Percentiles rank a stretch among this genome's conserved stretches.
Evolutionary conservation across 2,113 vertebrate species (phyloP).

Genomic region (Gasterosteus nipponicus): DNA sequence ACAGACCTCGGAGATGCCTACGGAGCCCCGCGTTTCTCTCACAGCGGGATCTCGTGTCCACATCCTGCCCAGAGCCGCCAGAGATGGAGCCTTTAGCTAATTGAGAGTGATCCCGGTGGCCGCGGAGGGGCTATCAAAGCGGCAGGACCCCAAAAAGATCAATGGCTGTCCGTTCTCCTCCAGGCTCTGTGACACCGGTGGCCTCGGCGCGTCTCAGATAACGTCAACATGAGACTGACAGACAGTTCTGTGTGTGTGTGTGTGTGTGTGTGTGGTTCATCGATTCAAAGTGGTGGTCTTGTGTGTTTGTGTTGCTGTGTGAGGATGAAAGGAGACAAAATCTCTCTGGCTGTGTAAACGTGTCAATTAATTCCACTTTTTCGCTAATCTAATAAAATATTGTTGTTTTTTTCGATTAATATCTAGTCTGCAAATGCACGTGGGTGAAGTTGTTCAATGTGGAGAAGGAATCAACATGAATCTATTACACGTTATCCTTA

Average conservation of each 20-base stretch:
- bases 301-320: slow-evolving; percentile 7
- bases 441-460: background rate
- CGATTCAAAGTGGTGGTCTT: slow-evolving; percentile 1
- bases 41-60: slow-evolving; percentile 68
- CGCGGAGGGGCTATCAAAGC: slow-evolving; percentile 50
- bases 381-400: background rate
- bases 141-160: slow-evolving; percentile 37
- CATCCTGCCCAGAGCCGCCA: slow-evolving; percentile 66
- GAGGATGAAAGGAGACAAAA: background rate
- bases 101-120: slow-evolving; percentile 56
- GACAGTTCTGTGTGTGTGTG: slow-evolving; percentile 7
- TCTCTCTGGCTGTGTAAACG: slow-evolving; percentile 8
- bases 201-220: slow-evolving; percentile 58
- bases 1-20: slow-evolving; percentile 53
- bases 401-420: background rate
- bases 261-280: slow-evolving; percentile 2
- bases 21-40: slow-evolving; percentile 40
- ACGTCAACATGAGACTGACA: slow-evolving; percentile 31
- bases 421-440: too few species aligned
- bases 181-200: slow-evolving; percentile 27
- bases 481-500: background rate
- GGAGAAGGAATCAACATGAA: background rate
- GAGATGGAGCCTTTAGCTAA: slow-evolving; percentile 66
- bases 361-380: background rate
- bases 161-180: slow-evolving; percentile 24